A percentile compares a stretch with the other conserved stretches of the same genome.
phyloP scores from a whole-genome alignment of 2,888 invertebrate genomes.

The Parnassius smintheus region DNA sequence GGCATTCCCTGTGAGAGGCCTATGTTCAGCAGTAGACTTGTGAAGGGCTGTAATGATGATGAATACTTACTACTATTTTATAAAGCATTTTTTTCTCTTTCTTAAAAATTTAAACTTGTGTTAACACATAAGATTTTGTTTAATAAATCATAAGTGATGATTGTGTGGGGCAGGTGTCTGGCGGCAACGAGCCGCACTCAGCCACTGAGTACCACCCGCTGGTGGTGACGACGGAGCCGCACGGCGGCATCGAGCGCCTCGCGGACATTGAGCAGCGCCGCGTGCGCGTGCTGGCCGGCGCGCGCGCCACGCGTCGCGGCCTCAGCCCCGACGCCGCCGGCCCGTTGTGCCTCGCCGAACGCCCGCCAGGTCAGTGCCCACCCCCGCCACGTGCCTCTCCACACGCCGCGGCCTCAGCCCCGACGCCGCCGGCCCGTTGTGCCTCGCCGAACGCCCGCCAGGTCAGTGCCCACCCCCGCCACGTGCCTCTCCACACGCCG shows the following conservation, averaged over 20 bases:
- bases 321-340: constrained; percentile 88
- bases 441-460: constrained; percentile 85
- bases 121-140: too few relatives aligned
- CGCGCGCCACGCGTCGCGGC: constrained; percentile 90
- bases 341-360: constrained; percentile 26
- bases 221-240: constrained; percentile 91
- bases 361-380: constrained; percentile 17
- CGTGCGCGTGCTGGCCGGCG: constrained; percentile 89
- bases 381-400: constrained; percentile 83
- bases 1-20: too few relatives aligned
- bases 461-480: constrained; percentile 86
- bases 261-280: constrained; percentile 78
- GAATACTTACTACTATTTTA: too few relatives aligned
- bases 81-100: too few relatives aligned
- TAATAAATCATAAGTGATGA: background rate
- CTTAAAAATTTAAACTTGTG: too few relatives aligned
- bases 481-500: constrained; percentile 87
- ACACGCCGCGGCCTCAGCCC: constrained; percentile 30
- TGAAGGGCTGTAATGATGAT: too few relatives aligned
- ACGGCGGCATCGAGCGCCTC: constrained; percentile 92
- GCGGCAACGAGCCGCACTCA: constrained; percentile 94
- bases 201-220: constrained; percentile 93
- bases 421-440: constrained; percentile 69
- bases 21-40: too few relatives aligned
- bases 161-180: constrained; percentile 73